Base-by-base conservation (phyloP, 1,140 invertebrate species). In the Lucilia cuprina region DNA sequence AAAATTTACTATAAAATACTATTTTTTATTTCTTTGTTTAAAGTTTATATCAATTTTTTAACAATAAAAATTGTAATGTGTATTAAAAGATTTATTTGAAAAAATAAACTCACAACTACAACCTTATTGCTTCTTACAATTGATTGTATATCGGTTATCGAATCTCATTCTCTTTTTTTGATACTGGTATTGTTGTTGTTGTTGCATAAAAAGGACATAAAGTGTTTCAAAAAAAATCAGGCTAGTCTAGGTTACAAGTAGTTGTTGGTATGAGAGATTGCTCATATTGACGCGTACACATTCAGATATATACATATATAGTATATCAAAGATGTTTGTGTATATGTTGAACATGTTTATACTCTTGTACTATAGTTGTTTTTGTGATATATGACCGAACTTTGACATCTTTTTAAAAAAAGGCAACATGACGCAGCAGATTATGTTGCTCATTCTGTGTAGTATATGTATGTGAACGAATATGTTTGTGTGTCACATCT, bases 321-420 rank as follows among this genome's bases (percentile, higher is more conserved):
- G 12, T 13, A 55, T 12, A 9, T 49, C 13, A 12, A 55, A 55
- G 50, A 55, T 60, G n/a, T 60, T 10, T 21, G 65, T 70, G n/a
- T 25, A 21, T 70, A 21, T 70, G 65, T 25, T 25, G 65, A 21
- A 12, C 19, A 10, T 70, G 65, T 25, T 60, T 70, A 70, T n/a
- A n/a, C 75, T 78, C 30, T 19, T 78, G 75, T 49, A 30, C 25
- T 30, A 30, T 30, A 41, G 13, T 49, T 78, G 75, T 35, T 19
- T 77, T 25, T 78, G 75, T 78, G 75, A 78, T 78, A 78, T 78
- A 78, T 78, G 75, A 41, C 34, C 34, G 34, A 78, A 41, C 34
- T 78, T 78, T 78, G 75, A 78, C 75, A 78, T 78, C 30, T 78
- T 78, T 78, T 78, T 41, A 78, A 78, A 41, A 78, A 41, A 49